phyloP scores from a whole-genome alignment of 1,140 invertebrate species.

The Orius insidiosus region DNA sequence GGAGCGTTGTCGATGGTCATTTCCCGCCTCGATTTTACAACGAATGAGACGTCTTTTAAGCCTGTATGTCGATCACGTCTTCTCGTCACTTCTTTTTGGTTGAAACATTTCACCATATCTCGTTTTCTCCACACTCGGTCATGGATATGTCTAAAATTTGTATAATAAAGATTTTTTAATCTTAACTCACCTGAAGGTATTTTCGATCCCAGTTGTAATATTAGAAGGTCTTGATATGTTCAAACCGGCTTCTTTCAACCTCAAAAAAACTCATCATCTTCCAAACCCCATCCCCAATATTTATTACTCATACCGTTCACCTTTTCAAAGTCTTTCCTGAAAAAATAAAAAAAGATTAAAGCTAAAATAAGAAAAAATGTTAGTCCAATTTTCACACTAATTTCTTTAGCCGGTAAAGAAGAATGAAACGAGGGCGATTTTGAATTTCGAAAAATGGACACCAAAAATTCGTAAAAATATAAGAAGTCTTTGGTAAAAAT shows the following conservation, averaged over 20 bases:
- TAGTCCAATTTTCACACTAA: too few species aligned
- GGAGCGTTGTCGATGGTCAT: conserved; percentile 49
- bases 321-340: conserved; percentile 53
- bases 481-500: too few species aligned
- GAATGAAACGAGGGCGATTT: too few species aligned
- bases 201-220: conserved; percentile 53
- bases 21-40: conserved; percentile 40
- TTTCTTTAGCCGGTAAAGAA: too few species aligned
- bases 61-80: conserved; percentile 72
- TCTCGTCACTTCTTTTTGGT: conserved; percentile 71
- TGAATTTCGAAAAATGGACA: background rate
- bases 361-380: background rate
- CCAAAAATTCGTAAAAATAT: too few species aligned
- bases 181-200: conserved; percentile 54
- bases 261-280: conserved; percentile 98
- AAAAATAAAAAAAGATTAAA: conserved; percentile 16
- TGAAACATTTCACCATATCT: conserved; percentile 70
- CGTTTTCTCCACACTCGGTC: conserved; percentile 57
- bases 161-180: too few species aligned
- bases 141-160: conserved; percentile 58
- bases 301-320: conserved; percentile 93
- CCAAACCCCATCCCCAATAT: conserved; percentile 98
- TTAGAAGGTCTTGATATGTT: conserved; percentile 53
- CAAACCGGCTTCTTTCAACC: conserved; percentile 72
- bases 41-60: conserved; percentile 60